These are phyloP conservation scores for Ammodramus savannarum DNA, from an alignment of 2,113 vertebrate species.

Conservation along the genomic window DNA sequence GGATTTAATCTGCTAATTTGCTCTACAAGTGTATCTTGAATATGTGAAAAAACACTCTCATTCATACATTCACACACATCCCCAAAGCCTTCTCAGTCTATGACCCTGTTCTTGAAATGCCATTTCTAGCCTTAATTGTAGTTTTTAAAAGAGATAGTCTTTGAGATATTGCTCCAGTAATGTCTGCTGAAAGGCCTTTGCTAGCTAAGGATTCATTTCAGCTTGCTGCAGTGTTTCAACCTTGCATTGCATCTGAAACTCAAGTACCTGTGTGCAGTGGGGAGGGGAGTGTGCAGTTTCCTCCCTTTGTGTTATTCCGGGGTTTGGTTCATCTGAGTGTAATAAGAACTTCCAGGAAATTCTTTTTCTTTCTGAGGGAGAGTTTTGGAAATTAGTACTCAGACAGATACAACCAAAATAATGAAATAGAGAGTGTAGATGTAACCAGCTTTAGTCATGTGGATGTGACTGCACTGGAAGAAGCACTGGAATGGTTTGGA, in stretches of 20 bases:
- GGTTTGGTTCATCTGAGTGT: not conserved
- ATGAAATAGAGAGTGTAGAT: too few relatives aligned
- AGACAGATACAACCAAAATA: not conserved
- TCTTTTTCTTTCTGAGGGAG: not conserved
- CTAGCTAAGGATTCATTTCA: not conserved
- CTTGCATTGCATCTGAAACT: not conserved
- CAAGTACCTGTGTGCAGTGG: not conserved
- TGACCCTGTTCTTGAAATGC: not conserved
- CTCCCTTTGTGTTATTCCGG: not conserved
- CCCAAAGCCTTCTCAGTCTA: not conserved
- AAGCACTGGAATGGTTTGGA: not conserved
- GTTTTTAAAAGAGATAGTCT: not conserved
- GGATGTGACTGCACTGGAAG: not conserved
- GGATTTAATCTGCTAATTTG: not conserved
- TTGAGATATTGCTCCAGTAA: not conserved
- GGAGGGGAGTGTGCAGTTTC: not conserved
- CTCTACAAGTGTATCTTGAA: not conserved
- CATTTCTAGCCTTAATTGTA: not conserved
- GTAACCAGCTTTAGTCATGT: not conserved
- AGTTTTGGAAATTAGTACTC: not conserved
- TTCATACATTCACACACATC: not conserved
- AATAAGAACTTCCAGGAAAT: not conserved
- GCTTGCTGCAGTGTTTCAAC: not conserved
- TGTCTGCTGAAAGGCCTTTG: not conserved
- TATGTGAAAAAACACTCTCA: not conserved